Base-by-base conservation (phyloP, 2,113 vertebrate species). In the Rhodinocichla rosea region DNA sequence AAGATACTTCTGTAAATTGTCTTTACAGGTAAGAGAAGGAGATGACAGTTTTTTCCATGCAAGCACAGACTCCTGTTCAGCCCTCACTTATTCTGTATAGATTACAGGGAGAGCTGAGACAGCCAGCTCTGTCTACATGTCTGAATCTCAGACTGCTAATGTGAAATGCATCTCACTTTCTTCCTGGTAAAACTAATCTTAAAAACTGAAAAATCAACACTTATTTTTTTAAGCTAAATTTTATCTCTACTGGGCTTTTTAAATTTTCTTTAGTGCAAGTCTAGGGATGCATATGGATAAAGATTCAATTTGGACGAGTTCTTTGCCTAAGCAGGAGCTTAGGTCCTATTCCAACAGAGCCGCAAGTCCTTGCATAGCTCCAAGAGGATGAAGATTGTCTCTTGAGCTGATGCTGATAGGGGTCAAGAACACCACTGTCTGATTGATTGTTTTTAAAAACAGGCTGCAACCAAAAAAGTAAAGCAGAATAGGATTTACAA, bases 71-170 rank as follows among this genome's bases (percentile, higher is more conserved):
- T 35, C 64, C 37, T 47, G 7, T 53, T 81, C 27, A 83, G 37
- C 22, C 22, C 15, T 83, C 0, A 0, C 3, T 79, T 44, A 78
- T 42, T 78, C 49, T 49, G 16, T 15, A 8, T 2, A 39, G 40
- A 45, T 16, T n/a, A 18, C 2, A 57, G 26, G 37, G 22, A 81
- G 6, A 42, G 11, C 19, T 73, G 42, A 81, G 30, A 33, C 22
- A 91, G 11, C 5, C 55, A 53, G 28, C 23, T 76, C 26, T 19
- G 18, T 17, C 37, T 83, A 5, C 10, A 12, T 49, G 15, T 26
- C 92, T 71, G 30, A 67, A 45, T 40, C 10, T 68, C 37, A 32
- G 27, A 24, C 35, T 84, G 26, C 14, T 67, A 20, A 47, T 26
- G 10, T 28, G 49, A 67, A 39, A 18, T n/a, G 11, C 9, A 40